These are phyloP conservation scores for Rhegmatorhina hoffmannsi DNA, from an alignment of 2,113 vertebrate species.

Conservation along the genomic window DNA sequence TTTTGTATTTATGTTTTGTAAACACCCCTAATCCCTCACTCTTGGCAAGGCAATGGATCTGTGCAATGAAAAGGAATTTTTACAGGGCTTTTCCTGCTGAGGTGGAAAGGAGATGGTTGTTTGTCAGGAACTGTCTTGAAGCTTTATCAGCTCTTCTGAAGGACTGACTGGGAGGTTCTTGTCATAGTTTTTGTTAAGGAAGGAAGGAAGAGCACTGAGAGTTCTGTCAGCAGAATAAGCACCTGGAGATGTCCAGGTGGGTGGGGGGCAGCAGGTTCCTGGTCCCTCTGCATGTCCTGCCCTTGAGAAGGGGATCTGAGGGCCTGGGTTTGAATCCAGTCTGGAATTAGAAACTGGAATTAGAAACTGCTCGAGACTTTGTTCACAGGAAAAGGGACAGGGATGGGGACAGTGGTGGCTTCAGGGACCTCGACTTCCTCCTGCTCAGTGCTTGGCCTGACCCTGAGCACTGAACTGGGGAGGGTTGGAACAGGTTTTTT, in stretches of 20 bases:
- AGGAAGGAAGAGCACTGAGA: neutral
- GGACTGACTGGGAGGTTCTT: neutral
- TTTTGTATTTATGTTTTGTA: neutral
- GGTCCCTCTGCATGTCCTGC: neutral
- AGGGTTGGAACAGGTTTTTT: neutral
- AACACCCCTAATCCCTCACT: neutral
- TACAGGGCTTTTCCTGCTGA: neutral
- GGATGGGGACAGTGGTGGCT: neutral
- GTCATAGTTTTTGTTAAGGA: neutral
- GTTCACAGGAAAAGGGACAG: neutral
- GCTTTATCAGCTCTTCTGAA: neutral
- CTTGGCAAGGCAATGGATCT: neutral
- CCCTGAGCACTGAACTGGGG: neutral
- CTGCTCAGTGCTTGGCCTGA: neutral
- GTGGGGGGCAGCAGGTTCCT: rapidly evolving
- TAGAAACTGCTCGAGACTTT: neutral
- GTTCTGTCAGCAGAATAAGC: neutral
- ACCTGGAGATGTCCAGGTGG: neutral
- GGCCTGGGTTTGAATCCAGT: neutral
- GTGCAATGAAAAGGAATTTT: neutral
- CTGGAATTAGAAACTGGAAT: neutral
- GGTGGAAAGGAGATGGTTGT: neutral
- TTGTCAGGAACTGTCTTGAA: neutral
- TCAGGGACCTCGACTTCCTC: neutral
- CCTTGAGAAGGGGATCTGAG: neutral